Evolutionary conservation across 1,140 invertebrate genomes (phyloP).

Genomic region (Ruditapes philippinarum): DNA sequence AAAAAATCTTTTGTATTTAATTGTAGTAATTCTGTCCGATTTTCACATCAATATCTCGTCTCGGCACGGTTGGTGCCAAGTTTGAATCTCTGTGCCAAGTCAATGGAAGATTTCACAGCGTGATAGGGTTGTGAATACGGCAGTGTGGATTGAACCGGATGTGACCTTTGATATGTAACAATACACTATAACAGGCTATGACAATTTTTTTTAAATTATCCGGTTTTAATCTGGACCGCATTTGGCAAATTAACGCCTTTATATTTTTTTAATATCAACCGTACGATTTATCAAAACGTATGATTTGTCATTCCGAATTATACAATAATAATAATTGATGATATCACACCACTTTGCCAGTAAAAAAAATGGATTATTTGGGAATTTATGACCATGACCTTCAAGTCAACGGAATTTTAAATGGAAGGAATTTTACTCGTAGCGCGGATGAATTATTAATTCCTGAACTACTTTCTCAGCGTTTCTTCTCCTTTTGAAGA

Average conservation of each 20-base stretch:
- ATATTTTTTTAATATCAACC: neutral
- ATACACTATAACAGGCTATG: neutral
- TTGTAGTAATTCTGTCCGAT: neutral
- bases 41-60: neutral
- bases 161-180: neutral
- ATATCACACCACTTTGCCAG: too few species aligned
- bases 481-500: too few species aligned
- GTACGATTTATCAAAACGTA: slow-evolving; percentile 15
- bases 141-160: neutral
- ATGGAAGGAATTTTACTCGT: too few species aligned
- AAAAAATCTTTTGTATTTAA: neutral
- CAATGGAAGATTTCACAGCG: slow-evolving; percentile 5
- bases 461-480: too few species aligned
- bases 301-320: too few species aligned
- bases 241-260: slow-evolving; percentile 34
- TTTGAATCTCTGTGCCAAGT: neutral
- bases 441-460: too few species aligned
- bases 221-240: neutral
- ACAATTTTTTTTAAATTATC: neutral
- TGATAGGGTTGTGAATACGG: neutral
- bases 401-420: too few species aligned
- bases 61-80: neutral
- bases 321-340: too few species aligned
- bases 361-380: too few species aligned
- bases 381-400: too few species aligned